Evolutionary conservation across 2,113 vertebrate genomes (phyloP).

Genomic region (Chroicocephalus ridibundus): DNA sequence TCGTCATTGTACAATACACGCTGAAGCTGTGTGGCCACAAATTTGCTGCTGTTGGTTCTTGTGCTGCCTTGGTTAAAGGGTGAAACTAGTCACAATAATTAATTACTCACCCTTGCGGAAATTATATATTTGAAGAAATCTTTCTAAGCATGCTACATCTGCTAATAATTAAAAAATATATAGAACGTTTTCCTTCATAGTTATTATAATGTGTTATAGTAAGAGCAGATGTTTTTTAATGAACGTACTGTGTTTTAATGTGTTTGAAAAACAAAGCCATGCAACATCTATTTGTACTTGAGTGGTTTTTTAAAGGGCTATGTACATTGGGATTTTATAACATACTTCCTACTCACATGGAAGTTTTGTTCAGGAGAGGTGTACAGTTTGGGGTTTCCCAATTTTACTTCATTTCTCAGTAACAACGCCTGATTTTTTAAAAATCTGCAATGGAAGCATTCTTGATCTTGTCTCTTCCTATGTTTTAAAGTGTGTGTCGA

Average conservation of each 20-base stretch:
- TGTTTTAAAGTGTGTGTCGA: background rate
- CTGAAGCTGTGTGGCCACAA: background rate
- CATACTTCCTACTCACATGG: background rate
- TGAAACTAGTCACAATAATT: background rate
- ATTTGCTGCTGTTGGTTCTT: background rate
- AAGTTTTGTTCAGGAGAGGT: background rate
- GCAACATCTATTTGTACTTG: background rate
- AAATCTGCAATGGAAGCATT: background rate
- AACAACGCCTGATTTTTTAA: background rate
- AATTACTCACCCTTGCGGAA: background rate
- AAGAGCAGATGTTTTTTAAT: slow-evolving; percentile 28
- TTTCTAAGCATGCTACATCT: background rate
- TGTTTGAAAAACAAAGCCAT: background rate
- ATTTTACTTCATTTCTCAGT: background rate
- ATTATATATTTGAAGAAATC: background rate
- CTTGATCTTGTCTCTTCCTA: background rate
- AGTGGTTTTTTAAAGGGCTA: background rate
- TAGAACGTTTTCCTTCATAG: background rate
- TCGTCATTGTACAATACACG: background rate
- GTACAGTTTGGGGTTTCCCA: background rate
- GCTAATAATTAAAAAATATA: background rate
- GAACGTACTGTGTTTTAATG: background rate
- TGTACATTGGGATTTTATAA: background rate
- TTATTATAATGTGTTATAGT: background rate
- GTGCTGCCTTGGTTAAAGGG: background rate